Conservation (phyloP, 2,797 vertebrate species). For the Hydrophis major region DNA sequence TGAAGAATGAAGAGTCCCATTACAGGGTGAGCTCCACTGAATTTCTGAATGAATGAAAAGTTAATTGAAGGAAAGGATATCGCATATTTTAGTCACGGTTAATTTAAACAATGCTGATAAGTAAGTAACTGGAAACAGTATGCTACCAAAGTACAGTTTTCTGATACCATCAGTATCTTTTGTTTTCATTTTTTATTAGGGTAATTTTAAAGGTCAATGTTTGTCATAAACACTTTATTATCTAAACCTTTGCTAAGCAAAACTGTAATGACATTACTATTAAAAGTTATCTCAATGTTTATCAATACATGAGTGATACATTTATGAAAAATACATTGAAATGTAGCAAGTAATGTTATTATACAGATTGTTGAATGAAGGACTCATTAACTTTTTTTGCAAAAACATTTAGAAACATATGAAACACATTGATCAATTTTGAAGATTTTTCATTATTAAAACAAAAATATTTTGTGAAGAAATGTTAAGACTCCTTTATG, state of each 20-base stretch:
- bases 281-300: slow-evolving; percentile 54
- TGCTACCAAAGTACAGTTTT: slow-evolving; percentile 61
- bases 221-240: slow-evolving; percentile 62
- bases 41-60: slow-evolving; percentile 78
- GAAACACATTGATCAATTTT: neutral
- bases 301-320: slow-evolving; percentile 33
- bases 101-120: slow-evolving; percentile 66
- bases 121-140: slow-evolving; percentile 61
- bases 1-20: slow-evolving; percentile 72
- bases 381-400: neutral
- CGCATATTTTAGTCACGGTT: slow-evolving; percentile 65
- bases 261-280: slow-evolving; percentile 58
- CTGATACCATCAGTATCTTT: slow-evolving; percentile 52
- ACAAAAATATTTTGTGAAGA: neutral
- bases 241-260: slow-evolving; percentile 59
- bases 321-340: slow-evolving; percentile 46
- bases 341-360: neutral
- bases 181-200: slow-evolving; percentile 53
- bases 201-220: slow-evolving; percentile 55
- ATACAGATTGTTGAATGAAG: slow-evolving; percentile 26
- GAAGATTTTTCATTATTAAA: neutral
- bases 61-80: slow-evolving; percentile 75
- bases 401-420: neutral
- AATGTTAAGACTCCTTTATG: neutral
- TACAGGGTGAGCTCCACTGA: slow-evolving; percentile 68